Evolutionary conservation across 2,888 invertebrate genomes (phyloP), one percentile per base, ranked within the genome.

Genomic region (Epicampocera succincta): DNA sequence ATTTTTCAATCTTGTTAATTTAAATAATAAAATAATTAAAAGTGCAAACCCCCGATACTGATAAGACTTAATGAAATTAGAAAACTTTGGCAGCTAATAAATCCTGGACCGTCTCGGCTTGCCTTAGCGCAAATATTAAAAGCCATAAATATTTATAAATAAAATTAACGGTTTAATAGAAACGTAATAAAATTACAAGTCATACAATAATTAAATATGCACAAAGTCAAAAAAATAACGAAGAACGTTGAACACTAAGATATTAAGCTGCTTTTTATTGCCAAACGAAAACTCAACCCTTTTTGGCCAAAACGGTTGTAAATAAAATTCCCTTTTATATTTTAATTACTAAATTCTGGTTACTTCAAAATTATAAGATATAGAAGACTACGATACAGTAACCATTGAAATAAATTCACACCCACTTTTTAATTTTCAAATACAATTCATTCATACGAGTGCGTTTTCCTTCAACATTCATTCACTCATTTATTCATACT

Each of bases 121-220:
- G 38, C 42, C 75, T 72, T 48, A 72, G 68, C 25, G 66, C 1
- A 29, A 54, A 76, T 73, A 74, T 81, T 61, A 78, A 72, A 73
- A 83, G 83, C 86, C 88, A 89, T 89, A 89, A 89, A 89, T 89
- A 89, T 89, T 87, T 89, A 87, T 89, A 89, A 89, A 88, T 87
- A 86, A 87, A 89, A 89, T 89, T 89, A 89, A 89, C 89, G 77
- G 85, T 84, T 85, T 83, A 84, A 84, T 84, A 80, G 84, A 83
- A 85, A 85, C 84, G 84, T 84, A 85, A 83, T 83, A 84, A 85
- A 87, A 86, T 86, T 87, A 85, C 85, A 85, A 85, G 84, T 84
- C 86, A 85, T 85, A 83, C 84, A 85, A 54, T 88, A 88, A 88
- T 88, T 88, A 88, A 88, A 87, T 61, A 88, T 87, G 87, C 88